Evolutionary conservation across 1,140 invertebrate species (phyloP).

Genomic region (Ladona fulva): DNA sequence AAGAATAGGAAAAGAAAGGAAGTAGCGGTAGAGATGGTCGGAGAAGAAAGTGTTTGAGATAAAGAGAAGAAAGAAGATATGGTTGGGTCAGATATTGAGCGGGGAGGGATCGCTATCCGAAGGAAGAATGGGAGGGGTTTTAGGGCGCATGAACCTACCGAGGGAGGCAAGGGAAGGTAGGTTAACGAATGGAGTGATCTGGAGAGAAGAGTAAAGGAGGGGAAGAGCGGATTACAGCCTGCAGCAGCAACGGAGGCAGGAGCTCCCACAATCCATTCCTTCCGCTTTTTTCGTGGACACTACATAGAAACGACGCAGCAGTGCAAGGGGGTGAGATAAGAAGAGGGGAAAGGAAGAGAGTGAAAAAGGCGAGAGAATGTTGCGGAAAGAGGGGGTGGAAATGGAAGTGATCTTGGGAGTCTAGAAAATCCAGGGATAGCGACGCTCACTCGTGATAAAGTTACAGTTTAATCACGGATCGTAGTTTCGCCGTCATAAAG

Average conservation of each 20-base stretch:
- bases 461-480: too few species aligned
- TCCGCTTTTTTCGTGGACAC: constrained; percentile 3
- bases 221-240: background rate
- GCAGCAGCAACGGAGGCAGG: too few species aligned
- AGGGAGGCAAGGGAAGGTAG: constrained; percentile 26
- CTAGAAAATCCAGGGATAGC: constrained; percentile 16
- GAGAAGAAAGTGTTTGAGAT: constrained; percentile 12
- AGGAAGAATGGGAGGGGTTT: constrained; percentile 21
- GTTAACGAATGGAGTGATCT: too few species aligned
- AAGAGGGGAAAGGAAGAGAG: constrained; percentile 30
- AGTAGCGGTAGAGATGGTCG: constrained; percentile 21
- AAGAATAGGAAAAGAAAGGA: constrained; percentile 20
- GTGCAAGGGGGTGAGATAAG: constrained; percentile 35
- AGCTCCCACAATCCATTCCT: background rate
- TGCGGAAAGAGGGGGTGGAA: background rate
- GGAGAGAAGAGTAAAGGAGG: constrained; percentile 25
- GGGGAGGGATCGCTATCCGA: constrained; percentile 21
- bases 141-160: constrained; percentile 19
- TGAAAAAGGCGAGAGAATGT: constrained; percentile 18
- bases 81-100: constrained; percentile 16
- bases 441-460: too few species aligned
- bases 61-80: constrained; percentile 16
- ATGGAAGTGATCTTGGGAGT: constrained; percentile 17
- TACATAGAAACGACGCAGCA: constrained; percentile 14
- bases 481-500: too few species aligned